phyloP scores from a whole-genome alignment of 2,113 vertebrate genomes.

The Dicentrarchus labrax region DNA sequence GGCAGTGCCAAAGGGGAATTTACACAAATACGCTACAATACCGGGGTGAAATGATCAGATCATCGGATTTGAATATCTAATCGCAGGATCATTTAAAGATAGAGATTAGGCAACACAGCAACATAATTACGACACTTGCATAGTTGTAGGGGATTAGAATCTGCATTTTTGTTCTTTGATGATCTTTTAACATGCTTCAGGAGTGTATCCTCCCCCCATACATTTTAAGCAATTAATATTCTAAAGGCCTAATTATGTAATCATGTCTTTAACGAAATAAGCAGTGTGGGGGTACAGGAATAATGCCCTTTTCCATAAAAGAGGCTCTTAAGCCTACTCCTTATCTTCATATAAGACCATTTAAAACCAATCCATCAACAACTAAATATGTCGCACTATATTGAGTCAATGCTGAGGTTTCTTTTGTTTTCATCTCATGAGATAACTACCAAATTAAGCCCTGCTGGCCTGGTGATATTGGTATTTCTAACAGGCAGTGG shows the following conservation, averaged over 20 bases:
- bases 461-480: not conserved
- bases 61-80: conserved; percentile 81
- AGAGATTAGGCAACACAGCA: conserved; percentile 72
- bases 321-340: not conserved
- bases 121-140: conserved; percentile 75
- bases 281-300: conserved; percentile 33
- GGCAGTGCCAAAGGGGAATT: conserved; percentile 66
- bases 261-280: conserved; percentile 55
- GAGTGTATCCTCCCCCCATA: conserved; percentile 43
- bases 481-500: not conserved
- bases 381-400: conserved; percentile 1
- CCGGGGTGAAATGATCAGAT: conserved; percentile 74
- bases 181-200: conserved; percentile 67
- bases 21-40: conserved; percentile 65
- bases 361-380: conserved; percentile 21
- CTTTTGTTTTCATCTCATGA: conserved; percentile 3
- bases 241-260: conserved; percentile 73
- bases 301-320: conserved; percentile 27
- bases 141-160: conserved; percentile 72
- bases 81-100: conserved; percentile 76
- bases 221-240: conserved; percentile 72
- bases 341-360: conserved; percentile 38
- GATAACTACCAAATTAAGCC: not conserved
- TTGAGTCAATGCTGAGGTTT: not conserved
- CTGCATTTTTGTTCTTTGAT: conserved; percentile 72